These are phyloP conservation scores for Artemia franciscana DNA, from an alignment of 1,140 invertebrate genomes.

Conservation along the genomic window DNA sequence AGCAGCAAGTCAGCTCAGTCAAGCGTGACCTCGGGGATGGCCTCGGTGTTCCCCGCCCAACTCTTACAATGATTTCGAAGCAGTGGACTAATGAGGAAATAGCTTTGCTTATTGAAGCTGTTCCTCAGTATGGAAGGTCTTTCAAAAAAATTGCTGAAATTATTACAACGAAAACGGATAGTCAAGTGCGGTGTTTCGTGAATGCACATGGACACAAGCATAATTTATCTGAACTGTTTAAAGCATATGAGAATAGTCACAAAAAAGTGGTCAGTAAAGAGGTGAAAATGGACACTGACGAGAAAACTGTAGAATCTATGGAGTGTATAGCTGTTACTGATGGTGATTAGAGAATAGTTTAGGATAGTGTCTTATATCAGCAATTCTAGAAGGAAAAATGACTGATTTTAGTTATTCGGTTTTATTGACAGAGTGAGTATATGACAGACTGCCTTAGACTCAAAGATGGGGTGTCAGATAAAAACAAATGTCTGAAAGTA, in stretches of 20 bases:
- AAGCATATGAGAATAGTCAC: slow-evolving; percentile 37
- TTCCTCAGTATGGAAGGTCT: slow-evolving; percentile 83
- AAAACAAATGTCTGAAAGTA: too few relatives aligned
- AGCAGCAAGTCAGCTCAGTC: neutral
- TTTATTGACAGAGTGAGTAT: too few relatives aligned
- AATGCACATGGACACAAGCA: slow-evolving; percentile 68
- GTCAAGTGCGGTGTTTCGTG: slow-evolving; percentile 71
- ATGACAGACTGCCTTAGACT: too few relatives aligned
- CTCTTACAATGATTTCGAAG: neutral
- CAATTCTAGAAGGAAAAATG: too few relatives aligned
- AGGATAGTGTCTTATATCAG: too few relatives aligned
- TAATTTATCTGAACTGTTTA: slow-evolving; percentile 66
- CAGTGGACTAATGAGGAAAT: neutral
- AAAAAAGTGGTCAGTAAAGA: too few relatives aligned
- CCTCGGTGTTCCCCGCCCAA: neutral
- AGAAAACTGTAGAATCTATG: neutral
- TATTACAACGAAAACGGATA: slow-evolving; percentile 80
- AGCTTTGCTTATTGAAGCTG: slow-evolving; percentile 22
- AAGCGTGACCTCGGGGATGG: neutral
- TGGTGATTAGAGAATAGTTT: too few relatives aligned
- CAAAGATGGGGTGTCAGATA: too few relatives aligned
- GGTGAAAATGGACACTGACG: too few relatives aligned
- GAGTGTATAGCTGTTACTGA: too few relatives aligned
- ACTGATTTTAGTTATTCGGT: too few relatives aligned
- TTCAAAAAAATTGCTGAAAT: slow-evolving; percentile 86